A percentile compares a stretch with the other conserved stretches of the same genome.
Evolutionary conservation across 2,888 invertebrate species (phyloP).

Genomic region (Hyppa rectilinea): DNA sequence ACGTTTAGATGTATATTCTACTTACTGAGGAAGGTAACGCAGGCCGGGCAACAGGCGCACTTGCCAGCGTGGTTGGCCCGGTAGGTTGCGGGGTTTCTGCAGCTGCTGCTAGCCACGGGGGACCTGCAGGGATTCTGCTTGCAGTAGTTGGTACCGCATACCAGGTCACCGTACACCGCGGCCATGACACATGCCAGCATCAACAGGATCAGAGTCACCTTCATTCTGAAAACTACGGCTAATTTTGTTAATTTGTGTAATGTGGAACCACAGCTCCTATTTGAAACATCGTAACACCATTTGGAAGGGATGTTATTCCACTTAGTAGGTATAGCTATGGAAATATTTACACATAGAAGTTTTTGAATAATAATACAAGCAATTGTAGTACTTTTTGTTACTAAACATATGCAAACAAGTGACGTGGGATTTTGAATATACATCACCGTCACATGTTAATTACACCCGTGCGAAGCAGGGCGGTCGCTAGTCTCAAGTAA

Average conservation of each 20-base stretch:
- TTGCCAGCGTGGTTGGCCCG: conserved; percentile 83
- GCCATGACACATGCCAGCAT: conserved; percentile 79
- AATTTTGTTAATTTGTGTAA: no score
- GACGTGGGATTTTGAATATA: no score
- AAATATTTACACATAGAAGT: no score
- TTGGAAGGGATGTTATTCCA: no score
- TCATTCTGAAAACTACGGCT: conserved; percentile 81
- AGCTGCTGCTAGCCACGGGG: conserved; percentile 73
- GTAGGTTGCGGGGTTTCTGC: conserved; percentile 78
- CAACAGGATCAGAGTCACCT: conserved; percentile 75
- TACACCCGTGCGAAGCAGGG: neutral
- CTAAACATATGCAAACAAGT: no score
- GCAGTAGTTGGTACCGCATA: conserved; percentile 85
- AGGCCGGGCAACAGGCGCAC: conserved; percentile 88
- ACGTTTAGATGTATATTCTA: conserved; percentile 17
- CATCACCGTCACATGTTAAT: neutral
- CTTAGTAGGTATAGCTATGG: no score
- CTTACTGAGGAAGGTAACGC: conserved; percentile 83
- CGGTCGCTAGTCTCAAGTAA: neutral
- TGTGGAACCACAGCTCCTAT: no score
- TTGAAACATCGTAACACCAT: no score
- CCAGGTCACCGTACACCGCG: conserved; percentile 80
- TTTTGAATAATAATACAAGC: no score
- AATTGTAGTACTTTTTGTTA: neutral
- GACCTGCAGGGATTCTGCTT: conserved; percentile 80